Base-by-base conservation (phyloP, 1,140 invertebrate genomes). In the Drosophila chauvacae region DNA sequence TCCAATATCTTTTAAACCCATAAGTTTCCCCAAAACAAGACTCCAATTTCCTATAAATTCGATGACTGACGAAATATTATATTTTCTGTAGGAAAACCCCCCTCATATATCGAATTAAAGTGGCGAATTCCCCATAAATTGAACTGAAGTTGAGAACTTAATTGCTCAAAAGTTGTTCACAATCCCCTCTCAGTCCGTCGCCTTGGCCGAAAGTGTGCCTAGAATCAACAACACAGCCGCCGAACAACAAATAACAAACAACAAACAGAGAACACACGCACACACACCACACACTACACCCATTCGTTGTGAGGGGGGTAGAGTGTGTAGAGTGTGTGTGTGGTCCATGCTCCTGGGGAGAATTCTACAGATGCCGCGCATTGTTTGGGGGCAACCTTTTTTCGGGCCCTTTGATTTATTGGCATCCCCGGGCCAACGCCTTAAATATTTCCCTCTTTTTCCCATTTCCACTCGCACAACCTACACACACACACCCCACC, bases 321-420 rank as follows among this genome's bases (percentile, higher is more conserved):
- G 37, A 0, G 16, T 45, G 39, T 41, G 7, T 6, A 1, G 37
- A 0, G 16, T 45, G 62, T 55, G 48, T 50, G 51, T 72, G 65
- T 64, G 35, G 58, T 69, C 42, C 33, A 48, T 64, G 35, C 55
- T 70, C 51, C 28, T 26, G 45, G 62, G 56, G 61, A 76, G 81
- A 88, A 83, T 90, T 90, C 85, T 85, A 79, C 85, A 90, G 86
- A 85, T 90, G 78, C 81, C 85, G 75, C 66, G 83, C 81, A 90
- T 90, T 88, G 80, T 88, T 85, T 56, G 80, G 66, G 68, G 66
- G 70, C 66, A 85, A 81, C 81, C 85, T 85, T 90, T 90, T 86
- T 90, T 72, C 58, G 45, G 66, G 66, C 81, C 72, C 81, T 90
- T 90, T 90, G 85, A 90, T 90, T 90, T 90, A 90, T 90, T 90